Base-by-base conservation (phyloP, 2,797 vertebrate species). In the Chelon labrosus region DNA sequence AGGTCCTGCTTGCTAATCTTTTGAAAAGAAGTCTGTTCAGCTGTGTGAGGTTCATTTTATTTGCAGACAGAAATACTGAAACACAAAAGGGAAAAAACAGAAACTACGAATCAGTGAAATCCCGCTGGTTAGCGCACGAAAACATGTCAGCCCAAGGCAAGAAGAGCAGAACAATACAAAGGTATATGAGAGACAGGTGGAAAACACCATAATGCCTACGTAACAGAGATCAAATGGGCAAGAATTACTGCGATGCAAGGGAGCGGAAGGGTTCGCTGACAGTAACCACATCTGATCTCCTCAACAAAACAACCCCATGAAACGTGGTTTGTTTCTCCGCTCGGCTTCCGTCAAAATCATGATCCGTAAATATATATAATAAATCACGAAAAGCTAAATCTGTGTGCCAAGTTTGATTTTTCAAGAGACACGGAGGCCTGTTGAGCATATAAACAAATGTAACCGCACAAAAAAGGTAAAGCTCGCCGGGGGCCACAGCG, bases 391-490 rank as follows among this genome's bases (percentile, higher is more conserved):
- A 69, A 65, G 60, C 47, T 61, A 46, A 65, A 65, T 65, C 44
- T 50, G 52, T 82, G 67, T 78, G 58, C 68, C 65, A 54, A 19
- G 47, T 78, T 77, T 84, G 58, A 58, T 75, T 70, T 8, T 61
- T 66, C 46, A 47, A 35, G 64, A 83, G 46, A 50, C 27, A 62
- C 65, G 64, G 62, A 71, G 44, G 55, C 62, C 14, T 47, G 69
- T 60, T 60, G 57, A 73, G 73, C 42, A 54, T 75, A 68, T 82
- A 75, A 85, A 89, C 88, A 69, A 46, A 51, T 79, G 65, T 68
- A 82, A 85, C 88, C 64, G 67, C 69, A 76, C 55, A 85, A 72
- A 87, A 84, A 83, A 75, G 71, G 80, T 86, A 62, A 79, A 79
- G 59, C 83, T 51, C 39, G 22, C 73, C 54, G 69, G 52, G 55